A percentile compares a stretch with the other conserved stretches of the same genome.
These are phyloP conservation scores for Trachelus tabidus DNA, from an alignment of 2,888 invertebrate species.

Conservation along the genomic window DNA sequence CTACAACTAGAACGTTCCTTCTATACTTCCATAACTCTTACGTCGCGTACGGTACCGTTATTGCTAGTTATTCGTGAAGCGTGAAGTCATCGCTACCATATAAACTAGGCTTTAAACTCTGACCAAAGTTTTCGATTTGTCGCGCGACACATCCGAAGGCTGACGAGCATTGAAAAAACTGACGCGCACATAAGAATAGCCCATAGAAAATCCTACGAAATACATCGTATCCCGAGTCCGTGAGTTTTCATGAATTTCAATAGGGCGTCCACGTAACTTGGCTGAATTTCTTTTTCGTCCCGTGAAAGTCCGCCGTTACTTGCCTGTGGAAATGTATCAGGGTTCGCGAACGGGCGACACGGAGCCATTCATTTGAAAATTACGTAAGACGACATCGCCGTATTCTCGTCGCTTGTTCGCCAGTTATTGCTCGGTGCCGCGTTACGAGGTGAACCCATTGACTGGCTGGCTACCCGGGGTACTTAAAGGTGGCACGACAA, in stretches of 20 bases:
- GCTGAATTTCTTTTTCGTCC: not conserved
- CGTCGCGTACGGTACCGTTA: not conserved
- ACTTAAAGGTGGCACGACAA: slow-evolving; percentile 17
- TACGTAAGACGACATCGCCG: slow-evolving; percentile 34
- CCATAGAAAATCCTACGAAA: no score
- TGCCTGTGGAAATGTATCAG: not conserved
- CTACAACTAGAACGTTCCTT: not conserved
- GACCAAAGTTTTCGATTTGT: not conserved
- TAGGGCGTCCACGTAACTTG: no score
- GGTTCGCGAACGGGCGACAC: slow-evolving; percentile 10
- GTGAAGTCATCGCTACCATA: not conserved
- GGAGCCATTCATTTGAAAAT: slow-evolving; percentile 29
- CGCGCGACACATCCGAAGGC: no score
- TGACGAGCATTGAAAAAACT: no score
- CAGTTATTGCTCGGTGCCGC: slow-evolving; percentile 31
- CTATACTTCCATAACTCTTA: not conserved
- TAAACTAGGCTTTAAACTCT: not conserved
- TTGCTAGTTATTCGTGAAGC: not conserved
- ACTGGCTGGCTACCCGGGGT: slow-evolving; percentile 27
- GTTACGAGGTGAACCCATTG: slow-evolving; percentile 34
- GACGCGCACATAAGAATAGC: no score
- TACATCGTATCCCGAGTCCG: no score
- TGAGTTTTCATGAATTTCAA: not conserved
- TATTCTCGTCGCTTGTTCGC: slow-evolving; percentile 33
- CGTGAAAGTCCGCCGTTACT: not conserved